Evolutionary conservation across 2,888 invertebrate genomes (phyloP), one percentile per base, ranked within the genome.

Genomic region (Coleophora flavipennella): DNA sequence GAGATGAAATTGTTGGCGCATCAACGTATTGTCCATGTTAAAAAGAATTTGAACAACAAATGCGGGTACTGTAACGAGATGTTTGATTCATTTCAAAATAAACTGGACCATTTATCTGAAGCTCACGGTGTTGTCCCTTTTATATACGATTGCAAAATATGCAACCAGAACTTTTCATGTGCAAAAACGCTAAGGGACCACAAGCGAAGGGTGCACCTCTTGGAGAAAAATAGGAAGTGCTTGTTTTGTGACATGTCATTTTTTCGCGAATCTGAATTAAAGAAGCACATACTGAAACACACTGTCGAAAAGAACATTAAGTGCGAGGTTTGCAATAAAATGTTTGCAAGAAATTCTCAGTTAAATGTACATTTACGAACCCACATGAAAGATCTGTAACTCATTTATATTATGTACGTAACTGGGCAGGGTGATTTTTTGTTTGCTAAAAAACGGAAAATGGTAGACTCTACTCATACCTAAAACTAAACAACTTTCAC

Each of bases 261-360:
- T 31, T 67, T 60, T 42, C 52, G 57, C 1, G 56, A 61, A 36
- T 54, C 55, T 4, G 67, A 69, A 29, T 51, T 84, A 13, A 69
- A 63, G 33, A 58, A 60, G 10, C 83, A 81, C 43, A 65, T 72
- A 61, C 59, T 67, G 9, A 75, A 67, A 27, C 81, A 83, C 45
- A 64, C 68, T 0, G 72, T 64, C 0, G 46, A 57, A 4, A 70
- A 60, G 40, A 57, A 61, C 0, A 68, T 57, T 38, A 56, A 65
- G 20, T 84, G 83, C 40, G 53, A 57, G 1, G 49, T 75, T 0
- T 84, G 84, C 40, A 44, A 56, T 1, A 80, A 77, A 0, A 27
- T 27, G 4, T 35, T 12, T 11, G 35, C 11, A 8, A 35, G 27
- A 35, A 35, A 27, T 1, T 35, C 10, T 35, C n/a, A 10, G 27